These are phyloP conservation scores for Drosophila cognata DNA, from an alignment of 2,888 invertebrate genomes.

Conservation along the genomic window DNA sequence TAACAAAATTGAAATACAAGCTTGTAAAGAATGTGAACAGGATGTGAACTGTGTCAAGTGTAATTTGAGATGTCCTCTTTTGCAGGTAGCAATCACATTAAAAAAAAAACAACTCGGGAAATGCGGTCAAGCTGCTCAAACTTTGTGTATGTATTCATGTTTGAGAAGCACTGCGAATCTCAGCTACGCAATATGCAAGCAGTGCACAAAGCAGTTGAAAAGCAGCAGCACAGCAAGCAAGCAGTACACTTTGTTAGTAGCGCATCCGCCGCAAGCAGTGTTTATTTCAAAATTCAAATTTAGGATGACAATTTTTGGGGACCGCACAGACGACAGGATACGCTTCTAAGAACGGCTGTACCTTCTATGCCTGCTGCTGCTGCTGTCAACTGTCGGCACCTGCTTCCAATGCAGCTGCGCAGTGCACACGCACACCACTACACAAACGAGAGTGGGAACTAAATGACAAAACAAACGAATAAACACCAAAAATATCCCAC, in stretches of 20 bases:
- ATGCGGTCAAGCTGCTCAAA: conserved; percentile 1
- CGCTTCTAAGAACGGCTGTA: conserved; percentile 37
- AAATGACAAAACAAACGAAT: conserved; percentile 4
- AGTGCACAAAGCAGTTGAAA: background rate
- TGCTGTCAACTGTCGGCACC: conserved; percentile 14
- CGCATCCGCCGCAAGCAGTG: background rate
- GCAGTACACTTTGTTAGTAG: conserved; percentile 1
- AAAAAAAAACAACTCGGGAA: background rate
- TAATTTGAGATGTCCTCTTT: conserved; percentile 15
- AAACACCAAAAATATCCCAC: conserved; percentile 50
- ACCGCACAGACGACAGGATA: background rate
- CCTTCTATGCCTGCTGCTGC: conserved; percentile 22
- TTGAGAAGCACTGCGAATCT: background rate
- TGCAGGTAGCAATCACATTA: background rate
- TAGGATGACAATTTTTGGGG: background rate
- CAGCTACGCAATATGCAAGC: background rate
- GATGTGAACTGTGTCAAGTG: background rate
- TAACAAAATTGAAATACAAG: background rate
- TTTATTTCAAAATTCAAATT: conserved; percentile 4
- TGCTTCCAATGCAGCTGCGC: conserved; percentile 76
- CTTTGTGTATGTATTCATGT: background rate
- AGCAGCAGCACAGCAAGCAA: background rate
- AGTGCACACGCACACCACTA: conserved; percentile 14
- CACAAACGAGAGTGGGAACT: background rate
- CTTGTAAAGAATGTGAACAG: conserved; percentile 2